Base-by-base conservation (phyloP, 2,888 invertebrate species). In the Microplitis manilae region DNA sequence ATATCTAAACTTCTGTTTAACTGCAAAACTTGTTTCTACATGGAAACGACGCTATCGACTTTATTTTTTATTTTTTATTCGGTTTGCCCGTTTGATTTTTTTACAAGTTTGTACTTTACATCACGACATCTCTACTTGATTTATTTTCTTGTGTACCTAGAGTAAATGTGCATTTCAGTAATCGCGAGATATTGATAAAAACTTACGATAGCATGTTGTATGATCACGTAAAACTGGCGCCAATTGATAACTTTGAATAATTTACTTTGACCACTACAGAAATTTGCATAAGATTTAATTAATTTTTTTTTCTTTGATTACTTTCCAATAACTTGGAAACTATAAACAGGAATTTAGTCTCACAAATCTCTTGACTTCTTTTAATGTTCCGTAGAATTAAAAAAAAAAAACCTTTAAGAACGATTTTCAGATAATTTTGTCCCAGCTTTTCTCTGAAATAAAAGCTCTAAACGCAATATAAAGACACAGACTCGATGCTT, bases 181-280 rank as follows among this genome's bases (percentile, higher is more conserved):
- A 73, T 73, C 73, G 62, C 73, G 20, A n/a, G 62, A 4, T 20
- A 38, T 68, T 50, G 50, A 50, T 50, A 50, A 50, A 50, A 50
- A 50, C 50, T 50, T 9, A 74, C 67, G 78, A 77, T 81, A 78
- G 77, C 79, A 77, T 79, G 77, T 67, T 70, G 68, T 50, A n/a
- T 69, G 76, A 81, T 81, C 79, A 79, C 79, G 81, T 81, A 79
- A 81, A 81, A 81, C 81, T 77, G 76, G 79, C 81, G 78, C 79
- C 80, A 77, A 50, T 50, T 9, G 50, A 50, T 50, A 50, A 50
- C 50, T 50, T 50, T 50, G 50, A 50, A 50, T 50, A 13, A 50
- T 50, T 50, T 50, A 50, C 50, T 50, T 13, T 13, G 13, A 50
- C 13, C 13, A 13, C 9, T 50, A 13, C 4, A 50, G 50, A 13